Evolutionary conservation across 2,113 vertebrate genomes (phyloP).

Genomic region (Pongo pygmaeus): DNA sequence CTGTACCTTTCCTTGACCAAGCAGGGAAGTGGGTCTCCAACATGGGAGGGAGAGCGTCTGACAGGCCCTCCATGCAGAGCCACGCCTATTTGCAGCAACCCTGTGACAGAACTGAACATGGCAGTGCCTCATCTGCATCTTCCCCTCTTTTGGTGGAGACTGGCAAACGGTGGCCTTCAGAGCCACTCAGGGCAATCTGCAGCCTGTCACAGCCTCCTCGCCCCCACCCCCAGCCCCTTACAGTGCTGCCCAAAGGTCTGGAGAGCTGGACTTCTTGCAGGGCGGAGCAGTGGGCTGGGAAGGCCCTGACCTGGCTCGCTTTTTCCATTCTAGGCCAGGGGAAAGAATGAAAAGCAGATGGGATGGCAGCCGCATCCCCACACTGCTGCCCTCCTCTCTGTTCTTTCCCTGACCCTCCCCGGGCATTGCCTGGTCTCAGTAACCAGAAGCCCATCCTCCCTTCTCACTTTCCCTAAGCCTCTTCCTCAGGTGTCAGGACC

Average conservation of each 20-base stretch:
- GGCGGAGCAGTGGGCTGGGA: too few relatives aligned
- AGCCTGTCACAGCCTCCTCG: neutral
- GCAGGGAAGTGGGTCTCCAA: neutral
- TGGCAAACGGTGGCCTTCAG: neutral
- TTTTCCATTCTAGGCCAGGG: neutral
- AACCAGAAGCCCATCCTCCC: conserved; percentile 48
- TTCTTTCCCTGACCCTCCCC: neutral
- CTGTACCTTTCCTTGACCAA: neutral
- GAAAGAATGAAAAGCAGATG: conserved; percentile 11
- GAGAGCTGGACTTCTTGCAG: neutral
- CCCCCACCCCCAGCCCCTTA: neutral
- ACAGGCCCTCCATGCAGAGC: neutral
- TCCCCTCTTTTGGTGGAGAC: neutral
- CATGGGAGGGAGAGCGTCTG: neutral
- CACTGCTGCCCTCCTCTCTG: neutral
- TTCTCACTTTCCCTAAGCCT: neutral
- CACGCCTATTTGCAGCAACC: conserved; percentile 72
- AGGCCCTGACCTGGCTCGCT: neutral
- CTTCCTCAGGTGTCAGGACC: conserved; percentile 33
- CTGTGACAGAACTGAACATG: neutral
- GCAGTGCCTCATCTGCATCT: neutral
- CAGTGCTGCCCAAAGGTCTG: accelerated
- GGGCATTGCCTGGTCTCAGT: neutral
- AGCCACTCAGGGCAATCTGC: neutral
- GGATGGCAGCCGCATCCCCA: neutral